Conservation (phyloP, 2,888 invertebrate species). For the Cryptosula pallasiana region DNA sequence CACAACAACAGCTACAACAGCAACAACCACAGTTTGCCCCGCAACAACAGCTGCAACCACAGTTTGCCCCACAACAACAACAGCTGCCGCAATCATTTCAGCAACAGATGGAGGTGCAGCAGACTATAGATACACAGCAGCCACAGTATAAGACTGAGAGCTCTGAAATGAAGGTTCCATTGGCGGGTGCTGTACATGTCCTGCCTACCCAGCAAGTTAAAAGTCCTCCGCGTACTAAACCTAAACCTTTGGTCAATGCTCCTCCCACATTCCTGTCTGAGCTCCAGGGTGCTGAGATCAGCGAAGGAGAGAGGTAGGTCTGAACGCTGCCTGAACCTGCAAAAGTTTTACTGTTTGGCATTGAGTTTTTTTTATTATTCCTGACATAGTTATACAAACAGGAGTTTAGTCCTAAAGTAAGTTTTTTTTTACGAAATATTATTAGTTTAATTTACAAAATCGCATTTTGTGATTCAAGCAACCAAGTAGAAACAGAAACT, state of each 20-base stretch:
- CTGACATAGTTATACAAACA: too few relatives aligned
- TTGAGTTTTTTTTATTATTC: too few relatives aligned
- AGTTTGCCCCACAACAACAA: neutral
- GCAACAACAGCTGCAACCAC: neutral
- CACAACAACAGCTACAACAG: neutral
- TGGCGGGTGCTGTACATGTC: slow-evolving; percentile 14
- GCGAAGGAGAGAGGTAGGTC: slow-evolving; percentile 59
- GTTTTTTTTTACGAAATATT: too few relatives aligned
- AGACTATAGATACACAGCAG: neutral
- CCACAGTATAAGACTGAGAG: neutral
- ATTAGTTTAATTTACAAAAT: too few relatives aligned
- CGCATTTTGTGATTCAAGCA: too few relatives aligned
- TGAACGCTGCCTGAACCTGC: neutral
- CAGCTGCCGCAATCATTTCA: neutral
- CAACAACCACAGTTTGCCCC: too few relatives aligned
- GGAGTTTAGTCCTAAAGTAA: too few relatives aligned
- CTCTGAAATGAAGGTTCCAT: neutral
- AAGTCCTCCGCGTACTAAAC: neutral
- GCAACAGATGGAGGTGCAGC: neutral
- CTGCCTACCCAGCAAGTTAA: neutral
- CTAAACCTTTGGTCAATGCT: neutral
- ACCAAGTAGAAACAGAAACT: too few relatives aligned
- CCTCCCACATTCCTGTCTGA: slow-evolving; percentile 66
- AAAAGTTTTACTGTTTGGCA: too few relatives aligned
- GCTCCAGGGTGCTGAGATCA: slow-evolving; percentile 62